These are phyloP conservation scores for Periparus ater DNA, from an alignment of 2,797 vertebrate genomes.

Conservation along the genomic window DNA sequence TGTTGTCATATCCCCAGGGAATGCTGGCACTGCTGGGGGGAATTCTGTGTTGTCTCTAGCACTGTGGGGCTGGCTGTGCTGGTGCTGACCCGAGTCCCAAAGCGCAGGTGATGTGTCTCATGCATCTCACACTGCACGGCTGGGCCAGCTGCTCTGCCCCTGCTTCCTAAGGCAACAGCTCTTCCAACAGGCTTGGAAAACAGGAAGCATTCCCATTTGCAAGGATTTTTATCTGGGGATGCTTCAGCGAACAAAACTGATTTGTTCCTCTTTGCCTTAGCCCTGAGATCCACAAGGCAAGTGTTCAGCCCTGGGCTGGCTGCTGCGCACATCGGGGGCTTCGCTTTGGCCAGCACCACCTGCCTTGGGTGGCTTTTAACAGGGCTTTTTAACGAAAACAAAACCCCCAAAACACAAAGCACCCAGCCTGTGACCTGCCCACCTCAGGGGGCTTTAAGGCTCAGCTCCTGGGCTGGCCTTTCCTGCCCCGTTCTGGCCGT, in stretches of 20 bases:
- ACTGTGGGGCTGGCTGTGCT: neutral
- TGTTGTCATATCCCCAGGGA: neutral
- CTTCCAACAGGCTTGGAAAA: neutral
- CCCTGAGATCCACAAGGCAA: accelerated
- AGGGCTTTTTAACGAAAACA: neutral
- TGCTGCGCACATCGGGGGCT: accelerated
- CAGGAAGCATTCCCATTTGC: neutral
- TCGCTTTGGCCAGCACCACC: neutral
- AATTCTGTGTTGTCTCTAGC: neutral
- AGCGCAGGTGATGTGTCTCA: neutral
- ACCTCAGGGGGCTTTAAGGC: neutral
- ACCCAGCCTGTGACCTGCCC: neutral
- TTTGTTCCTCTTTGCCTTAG: neutral
- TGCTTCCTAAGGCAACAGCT: neutral
- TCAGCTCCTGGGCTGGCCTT: neutral
- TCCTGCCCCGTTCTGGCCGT: accelerated
- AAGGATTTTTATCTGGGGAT: neutral
- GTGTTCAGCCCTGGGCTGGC: accelerated
- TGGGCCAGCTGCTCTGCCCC: neutral
- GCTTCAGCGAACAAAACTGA: neutral
- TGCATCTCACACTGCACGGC: neutral
- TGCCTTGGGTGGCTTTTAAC: neutral
- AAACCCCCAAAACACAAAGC: neutral
- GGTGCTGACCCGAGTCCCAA: neutral
- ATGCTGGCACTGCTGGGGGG: neutral